Percentiles rank a stretch among this genome's conserved stretches.
phyloP scores from a whole-genome alignment of 2,113 vertebrate genomes.

The Elaphurus davidianus region DNA sequence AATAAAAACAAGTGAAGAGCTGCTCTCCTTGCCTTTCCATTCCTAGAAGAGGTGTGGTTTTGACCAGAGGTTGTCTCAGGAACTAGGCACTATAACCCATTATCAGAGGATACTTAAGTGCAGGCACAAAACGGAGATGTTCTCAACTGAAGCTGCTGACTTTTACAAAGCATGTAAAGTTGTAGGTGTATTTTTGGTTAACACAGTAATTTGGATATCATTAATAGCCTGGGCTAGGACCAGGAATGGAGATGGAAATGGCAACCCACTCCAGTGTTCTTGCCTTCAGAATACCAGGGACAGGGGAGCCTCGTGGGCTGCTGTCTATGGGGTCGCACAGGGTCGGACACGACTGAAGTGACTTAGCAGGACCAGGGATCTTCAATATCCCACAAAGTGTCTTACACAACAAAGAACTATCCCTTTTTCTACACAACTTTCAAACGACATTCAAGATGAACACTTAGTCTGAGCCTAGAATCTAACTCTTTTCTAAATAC shows the following conservation, averaged over 20 bases:
- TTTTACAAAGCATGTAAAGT: background rate
- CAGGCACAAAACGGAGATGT: background rate
- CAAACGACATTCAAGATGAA: constrained; percentile 1
- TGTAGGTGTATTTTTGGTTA: background rate
- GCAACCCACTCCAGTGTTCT: too few relatives aligned
- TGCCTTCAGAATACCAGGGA: too few relatives aligned
- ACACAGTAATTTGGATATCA: background rate
- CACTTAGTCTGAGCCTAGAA: constrained; percentile 18
- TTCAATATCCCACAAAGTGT: background rate
- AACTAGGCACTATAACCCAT: background rate
- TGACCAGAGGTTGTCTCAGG: background rate
- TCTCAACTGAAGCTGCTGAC: background rate
- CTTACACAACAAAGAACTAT: background rate
- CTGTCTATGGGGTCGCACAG: too few relatives aligned
- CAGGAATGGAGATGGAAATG: background rate
- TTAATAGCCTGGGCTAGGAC: background rate
- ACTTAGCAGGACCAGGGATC: background rate
- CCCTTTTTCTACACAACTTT: background rate
- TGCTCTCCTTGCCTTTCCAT: background rate
- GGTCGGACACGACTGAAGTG: too few relatives aligned
- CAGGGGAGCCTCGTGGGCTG: too few relatives aligned
- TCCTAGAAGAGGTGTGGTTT: background rate
- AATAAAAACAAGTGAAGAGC: constrained; percentile 11
- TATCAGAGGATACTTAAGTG: background rate
- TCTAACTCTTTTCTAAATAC: constrained; percentile 7